These are phyloP conservation scores for Scomber scombrus DNA, from an alignment of 2,113 vertebrate genomes.

Conservation along the genomic window DNA sequence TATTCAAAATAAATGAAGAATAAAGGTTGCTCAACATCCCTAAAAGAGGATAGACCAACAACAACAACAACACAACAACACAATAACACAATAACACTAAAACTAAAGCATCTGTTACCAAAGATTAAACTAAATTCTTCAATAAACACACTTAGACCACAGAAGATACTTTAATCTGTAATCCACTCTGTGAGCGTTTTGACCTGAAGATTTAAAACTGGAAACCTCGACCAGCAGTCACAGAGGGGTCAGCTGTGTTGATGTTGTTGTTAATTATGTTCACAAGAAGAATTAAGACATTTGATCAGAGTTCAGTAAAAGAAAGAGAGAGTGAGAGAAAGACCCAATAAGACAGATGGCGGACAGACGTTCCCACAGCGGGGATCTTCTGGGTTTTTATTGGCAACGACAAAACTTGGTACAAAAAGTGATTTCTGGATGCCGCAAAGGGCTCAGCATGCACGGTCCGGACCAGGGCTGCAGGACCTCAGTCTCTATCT, in stretches of 20 bases:
- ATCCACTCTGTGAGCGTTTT: slow-evolving; percentile 28
- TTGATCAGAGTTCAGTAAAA: slow-evolving; percentile 2
- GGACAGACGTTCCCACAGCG: slow-evolving; percentile 54
- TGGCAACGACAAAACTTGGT: slow-evolving; percentile 77
- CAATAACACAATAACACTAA: slow-evolving; percentile 9
- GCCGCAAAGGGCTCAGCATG: slow-evolving; percentile 37
- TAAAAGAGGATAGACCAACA: background rate
- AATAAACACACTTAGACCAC: background rate
- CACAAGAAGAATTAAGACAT: slow-evolving; percentile 34
- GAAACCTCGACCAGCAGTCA: slow-evolving; percentile 24
- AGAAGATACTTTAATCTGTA: slow-evolving; percentile 52
- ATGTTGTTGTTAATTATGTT: slow-evolving; percentile 2
- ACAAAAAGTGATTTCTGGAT: slow-evolving; percentile 73
- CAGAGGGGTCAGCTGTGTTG: background rate
- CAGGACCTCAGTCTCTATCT: background rate
- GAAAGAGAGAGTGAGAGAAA: background rate
- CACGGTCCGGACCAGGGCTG: slow-evolving; percentile 43
- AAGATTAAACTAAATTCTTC: slow-evolving; percentile 11
- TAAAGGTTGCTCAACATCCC: too few species aligned
- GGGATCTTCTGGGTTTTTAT: slow-evolving; percentile 69
- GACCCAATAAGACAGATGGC: slow-evolving; percentile 55
- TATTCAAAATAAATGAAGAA: too few species aligned
- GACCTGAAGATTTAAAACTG: slow-evolving; percentile 19
- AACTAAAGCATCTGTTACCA: slow-evolving; percentile 42
- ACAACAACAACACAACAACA: background rate